Base-by-base conservation (phyloP, 1,140 invertebrate species). In the Potamilus streckersoni region DNA sequence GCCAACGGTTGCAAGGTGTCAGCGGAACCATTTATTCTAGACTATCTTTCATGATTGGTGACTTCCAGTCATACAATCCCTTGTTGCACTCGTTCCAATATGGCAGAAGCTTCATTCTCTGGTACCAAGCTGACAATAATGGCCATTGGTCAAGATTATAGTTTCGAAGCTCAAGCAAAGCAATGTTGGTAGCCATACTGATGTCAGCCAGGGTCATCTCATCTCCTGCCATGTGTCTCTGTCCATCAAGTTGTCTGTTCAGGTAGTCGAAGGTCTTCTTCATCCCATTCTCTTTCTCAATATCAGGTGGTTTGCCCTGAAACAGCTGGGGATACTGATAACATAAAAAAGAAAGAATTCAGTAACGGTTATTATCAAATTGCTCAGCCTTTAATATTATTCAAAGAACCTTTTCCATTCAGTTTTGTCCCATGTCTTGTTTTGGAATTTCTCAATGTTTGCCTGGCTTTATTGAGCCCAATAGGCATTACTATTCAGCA, bases 241-340 rank as follows among this genome's bases (percentile, higher is more conserved):
- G 72, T 17, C 78, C 78, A 59, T 76, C 74, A 20, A 81, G 69
- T 23, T 79, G 65, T 17, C 78, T 59, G 60, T 81, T 78, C 57
- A 81, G 71, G 69, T 78, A 77, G 49, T 81, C 78, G 23, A 76
- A 81, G 2, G 78, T 71, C 72, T 79, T 74, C n/a, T 71, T 74
- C 78, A 81, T 79, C 57, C 74, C 78, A 12, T 64, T 71, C 58
- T 79, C 80, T 63, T 76, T 79, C 49, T 81, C 80, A 23, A 78
- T 72, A 72, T 81, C 80, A 19, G 76, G 76, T 8, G 77, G 78
- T 55, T 79, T 81, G 1, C 78, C 78, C 72, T 81, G 78, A 23
- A 81, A 81, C 17, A 81, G 62, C 62, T 79, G 77, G 20, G 80
- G 80, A 58, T 79, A 79, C 80, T 81, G 71, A 63, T 77, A 79